phyloP scores from a whole-genome alignment of 2,113 vertebrate genomes.

The Platysternon megacephalum region DNA sequence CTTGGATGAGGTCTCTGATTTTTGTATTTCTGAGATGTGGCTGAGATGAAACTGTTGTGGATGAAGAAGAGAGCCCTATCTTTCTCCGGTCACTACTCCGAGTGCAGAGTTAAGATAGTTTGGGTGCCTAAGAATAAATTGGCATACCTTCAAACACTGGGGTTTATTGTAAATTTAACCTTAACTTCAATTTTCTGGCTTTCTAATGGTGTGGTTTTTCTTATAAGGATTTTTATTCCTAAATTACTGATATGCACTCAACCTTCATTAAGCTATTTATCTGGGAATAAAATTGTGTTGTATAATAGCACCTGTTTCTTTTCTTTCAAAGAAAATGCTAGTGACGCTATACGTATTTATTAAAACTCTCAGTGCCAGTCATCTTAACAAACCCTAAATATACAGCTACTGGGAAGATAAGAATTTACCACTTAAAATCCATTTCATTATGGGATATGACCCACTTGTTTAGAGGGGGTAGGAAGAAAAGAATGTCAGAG shows the following conservation, averaged over 20 bases:
- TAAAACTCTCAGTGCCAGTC: rapidly evolving
- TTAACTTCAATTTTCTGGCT: background rate
- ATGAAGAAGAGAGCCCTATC: background rate
- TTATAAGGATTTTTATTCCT: background rate
- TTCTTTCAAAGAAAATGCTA: background rate
- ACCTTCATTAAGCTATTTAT: slow-evolving; percentile 8
- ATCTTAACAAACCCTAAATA: background rate
- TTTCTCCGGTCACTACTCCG: background rate
- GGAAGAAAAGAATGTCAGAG: background rate
- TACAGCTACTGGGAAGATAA: background rate
- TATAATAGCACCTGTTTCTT: background rate
- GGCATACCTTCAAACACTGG: background rate
- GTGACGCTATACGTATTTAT: too few species aligned
- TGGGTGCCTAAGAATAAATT: background rate
- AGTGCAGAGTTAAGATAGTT: background rate
- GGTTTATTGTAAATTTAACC: background rate
- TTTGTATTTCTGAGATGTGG: background rate
- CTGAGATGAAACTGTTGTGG: background rate
- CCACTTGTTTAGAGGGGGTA: background rate
- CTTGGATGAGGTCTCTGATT: background rate
- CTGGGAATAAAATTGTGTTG: background rate
- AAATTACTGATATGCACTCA: background rate
- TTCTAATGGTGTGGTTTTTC: background rate
- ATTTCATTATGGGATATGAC: background rate
- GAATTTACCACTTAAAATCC: background rate